These are phyloP conservation scores for Rhea pennata DNA, from an alignment of 2,113 vertebrate species.

Conservation along the genomic window DNA sequence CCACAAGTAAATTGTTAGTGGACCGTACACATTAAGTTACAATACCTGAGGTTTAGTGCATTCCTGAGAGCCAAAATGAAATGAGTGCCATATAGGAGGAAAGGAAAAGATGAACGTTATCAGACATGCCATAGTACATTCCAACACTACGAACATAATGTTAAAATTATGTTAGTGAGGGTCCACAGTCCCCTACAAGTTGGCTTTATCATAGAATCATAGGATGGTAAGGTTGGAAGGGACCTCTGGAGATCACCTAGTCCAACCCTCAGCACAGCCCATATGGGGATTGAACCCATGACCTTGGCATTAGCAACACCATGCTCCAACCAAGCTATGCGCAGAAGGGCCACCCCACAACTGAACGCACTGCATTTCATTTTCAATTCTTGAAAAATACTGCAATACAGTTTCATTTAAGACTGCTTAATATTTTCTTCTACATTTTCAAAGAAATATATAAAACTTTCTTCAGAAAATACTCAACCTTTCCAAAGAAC, in stretches of 20 bases:
- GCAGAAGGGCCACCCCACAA: conserved; percentile 59
- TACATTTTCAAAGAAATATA: neutral
- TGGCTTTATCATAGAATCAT: neutral
- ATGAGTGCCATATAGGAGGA: conserved; percentile 88
- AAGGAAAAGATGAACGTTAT: conserved; percentile 93
- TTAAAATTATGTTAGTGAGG: conserved; percentile 63
- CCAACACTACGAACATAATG: conserved; percentile 73
- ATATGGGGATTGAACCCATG: no score
- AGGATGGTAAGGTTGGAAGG: no score
- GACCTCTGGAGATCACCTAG: no score
- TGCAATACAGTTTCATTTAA: conserved; percentile 23
- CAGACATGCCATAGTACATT: conserved; percentile 82
- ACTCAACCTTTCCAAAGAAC: conserved; percentile 2
- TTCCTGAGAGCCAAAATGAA: conserved; percentile 94
- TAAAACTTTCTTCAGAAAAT: conserved; percentile 34
- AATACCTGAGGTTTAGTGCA: conserved; percentile 97
- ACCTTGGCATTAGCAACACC: no score
- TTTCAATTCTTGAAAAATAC: neutral
- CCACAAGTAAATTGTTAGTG: conserved; percentile 64
- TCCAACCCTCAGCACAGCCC: no score
- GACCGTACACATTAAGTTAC: conserved; percentile 83
- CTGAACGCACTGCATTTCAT: neutral
- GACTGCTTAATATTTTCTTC: neutral
- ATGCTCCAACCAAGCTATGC: neutral
- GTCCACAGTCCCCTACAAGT: neutral